Percentiles rank a stretch among this genome's conserved stretches.
These are phyloP conservation scores for Argentina silus DNA, from an alignment of 2,797 vertebrate genomes.

Conservation along the genomic window DNA sequence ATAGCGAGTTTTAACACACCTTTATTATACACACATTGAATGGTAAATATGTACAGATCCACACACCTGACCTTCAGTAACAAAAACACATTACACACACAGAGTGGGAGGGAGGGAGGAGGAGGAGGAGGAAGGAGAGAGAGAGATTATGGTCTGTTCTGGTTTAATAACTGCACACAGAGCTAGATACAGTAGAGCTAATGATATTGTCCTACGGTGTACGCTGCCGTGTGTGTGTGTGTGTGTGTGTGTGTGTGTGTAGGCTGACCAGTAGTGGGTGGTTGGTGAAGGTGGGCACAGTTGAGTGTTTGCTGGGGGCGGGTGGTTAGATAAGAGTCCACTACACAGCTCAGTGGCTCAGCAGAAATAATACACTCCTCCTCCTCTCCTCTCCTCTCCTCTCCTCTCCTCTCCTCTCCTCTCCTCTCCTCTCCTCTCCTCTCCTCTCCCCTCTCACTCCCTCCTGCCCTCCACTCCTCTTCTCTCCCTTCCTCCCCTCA, in stretches of 20 bases:
- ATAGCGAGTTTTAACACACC: too few relatives aligned
- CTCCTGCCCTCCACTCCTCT: neutral
- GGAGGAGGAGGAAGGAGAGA: neutral
- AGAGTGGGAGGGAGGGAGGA: neutral
- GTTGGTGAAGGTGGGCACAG: constrained; percentile 5
- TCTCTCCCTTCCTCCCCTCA: neutral
- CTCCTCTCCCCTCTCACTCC: neutral
- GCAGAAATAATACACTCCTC: neutral
- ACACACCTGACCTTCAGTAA: too few relatives aligned
- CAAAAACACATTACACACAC: too few relatives aligned
- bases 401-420: neutral
- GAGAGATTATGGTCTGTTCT: neutral
- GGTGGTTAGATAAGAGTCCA: constrained; percentile 5
- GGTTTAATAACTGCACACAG: neutral
- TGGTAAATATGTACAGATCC: neutral
- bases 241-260: neutral
- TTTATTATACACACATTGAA: neutral
- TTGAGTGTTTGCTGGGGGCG: constrained; percentile 8
- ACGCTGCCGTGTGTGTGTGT: neutral
- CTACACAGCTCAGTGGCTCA: neutral
- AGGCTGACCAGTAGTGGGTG: too few relatives aligned
- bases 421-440: neutral
- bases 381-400: neutral
- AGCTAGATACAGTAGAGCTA: neutral
- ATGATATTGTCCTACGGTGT: neutral